Conservation (phyloP, 1,140 invertebrate genomes). For the Coelopa frigida region DNA sequence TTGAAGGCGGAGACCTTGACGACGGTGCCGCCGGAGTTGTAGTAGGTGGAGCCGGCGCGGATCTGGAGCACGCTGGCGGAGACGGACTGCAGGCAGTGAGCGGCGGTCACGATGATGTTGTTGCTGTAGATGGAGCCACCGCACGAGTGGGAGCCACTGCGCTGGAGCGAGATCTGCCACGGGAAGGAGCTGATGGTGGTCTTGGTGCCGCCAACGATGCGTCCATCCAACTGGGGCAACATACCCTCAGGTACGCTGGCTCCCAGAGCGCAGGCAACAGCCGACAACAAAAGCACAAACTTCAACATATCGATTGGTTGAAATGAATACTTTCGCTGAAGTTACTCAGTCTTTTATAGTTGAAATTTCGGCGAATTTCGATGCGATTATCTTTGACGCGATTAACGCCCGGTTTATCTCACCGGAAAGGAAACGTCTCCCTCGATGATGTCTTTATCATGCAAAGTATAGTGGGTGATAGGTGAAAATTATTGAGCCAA, state of each 20-base stretch:
- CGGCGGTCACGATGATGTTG: conserved; percentile 51
- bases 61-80: conserved; percentile 19
- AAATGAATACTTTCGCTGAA: too few species aligned
- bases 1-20: conserved; percentile 20
- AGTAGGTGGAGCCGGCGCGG: conserved; percentile 30
- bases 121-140: conserved; percentile 51
- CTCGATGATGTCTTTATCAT: too few species aligned
- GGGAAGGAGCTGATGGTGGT: conserved; percentile 20
- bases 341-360: too few species aligned
- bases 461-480: too few species aligned
- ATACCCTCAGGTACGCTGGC: conserved; percentile 17
- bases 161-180: conserved; percentile 29
- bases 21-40: conserved; percentile 23
- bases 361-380: too few species aligned
- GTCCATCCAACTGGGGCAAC: conserved; percentile 14
- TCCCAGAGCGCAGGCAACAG: conserved; percentile 22
- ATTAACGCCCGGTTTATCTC: too few species aligned
- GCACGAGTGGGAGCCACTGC: conserved; percentile 44
- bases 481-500: too few species aligned
- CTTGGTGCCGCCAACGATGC: conserved; percentile 26
- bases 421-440: too few species aligned
- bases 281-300: conserved; percentile 38
- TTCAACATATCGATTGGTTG: conserved; percentile 39
- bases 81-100: conserved; percentile 50
- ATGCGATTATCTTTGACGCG: too few species aligned